Evolutionary conservation across 2,113 vertebrate genomes (phyloP).

Genomic region (Entomyzon cyanotis): DNA sequence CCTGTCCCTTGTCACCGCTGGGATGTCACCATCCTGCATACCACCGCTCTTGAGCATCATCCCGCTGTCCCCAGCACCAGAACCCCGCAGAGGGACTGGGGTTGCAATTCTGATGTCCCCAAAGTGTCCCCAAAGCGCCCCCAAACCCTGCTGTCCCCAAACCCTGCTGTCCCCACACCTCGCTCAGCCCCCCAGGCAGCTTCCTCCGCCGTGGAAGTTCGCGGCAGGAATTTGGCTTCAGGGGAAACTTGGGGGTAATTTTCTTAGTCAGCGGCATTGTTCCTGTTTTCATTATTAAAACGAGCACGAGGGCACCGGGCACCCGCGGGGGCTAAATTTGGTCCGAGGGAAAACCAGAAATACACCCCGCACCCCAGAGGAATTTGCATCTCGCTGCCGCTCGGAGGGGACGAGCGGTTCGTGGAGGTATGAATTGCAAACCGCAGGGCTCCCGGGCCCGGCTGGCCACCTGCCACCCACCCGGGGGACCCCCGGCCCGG

Average conservation of each 20-base stretch:
- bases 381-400: slow-evolving; percentile 62
- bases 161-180: rapidly evolving
- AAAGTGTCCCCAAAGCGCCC: background rate
- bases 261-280: background rate
- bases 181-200: background rate
- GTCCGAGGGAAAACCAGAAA: slow-evolving; percentile 11
- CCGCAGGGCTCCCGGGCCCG: background rate
- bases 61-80: rapidly evolving
- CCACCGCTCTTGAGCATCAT: rapidly evolving
- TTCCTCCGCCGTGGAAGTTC: rapidly evolving
- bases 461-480: background rate
- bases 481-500: background rate
- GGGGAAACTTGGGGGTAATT: slow-evolving; percentile 7
- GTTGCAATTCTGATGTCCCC: background rate
- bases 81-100: background rate
- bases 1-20: background rate
- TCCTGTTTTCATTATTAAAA: slow-evolving; percentile 65
- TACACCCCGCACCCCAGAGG: slow-evolving; percentile 1
- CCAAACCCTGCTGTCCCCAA: background rate
- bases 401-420: background rate
- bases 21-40: rapidly evolving
- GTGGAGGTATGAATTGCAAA: background rate
- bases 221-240: background rate
- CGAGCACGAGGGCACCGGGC: background rate
- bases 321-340: slow-evolving; percentile 44